phyloP scores from a whole-genome alignment of 2,888 invertebrate species.

The Sphaerophoria taeniata region DNA sequence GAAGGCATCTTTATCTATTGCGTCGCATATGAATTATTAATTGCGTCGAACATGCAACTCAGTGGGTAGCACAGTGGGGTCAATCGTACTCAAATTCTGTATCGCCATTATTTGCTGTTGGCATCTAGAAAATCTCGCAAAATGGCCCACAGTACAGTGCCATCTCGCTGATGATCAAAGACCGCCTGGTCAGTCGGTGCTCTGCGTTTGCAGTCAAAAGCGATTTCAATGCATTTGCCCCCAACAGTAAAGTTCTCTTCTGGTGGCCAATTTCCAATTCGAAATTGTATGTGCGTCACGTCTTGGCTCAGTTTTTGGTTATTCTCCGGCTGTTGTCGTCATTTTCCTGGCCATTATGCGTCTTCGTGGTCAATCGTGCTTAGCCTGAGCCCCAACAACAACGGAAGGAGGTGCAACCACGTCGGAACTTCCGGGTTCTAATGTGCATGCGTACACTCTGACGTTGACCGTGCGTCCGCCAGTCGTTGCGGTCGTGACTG shows the following conservation, averaged over 20 bases:
- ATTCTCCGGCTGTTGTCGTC: conserved; percentile 7
- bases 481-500: conserved; percentile 65
- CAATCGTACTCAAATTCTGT: too few species aligned
- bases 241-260: background rate
- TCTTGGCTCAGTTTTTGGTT: conserved; percentile 64
- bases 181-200: conserved; percentile 18
- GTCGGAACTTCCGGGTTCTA: conserved; percentile 71
- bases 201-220: background rate
- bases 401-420: conserved; percentile 72
- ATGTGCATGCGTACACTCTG: too few species aligned
- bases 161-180: conserved; percentile 44
- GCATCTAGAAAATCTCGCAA: background rate
- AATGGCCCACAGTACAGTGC: conserved; percentile 4
- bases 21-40: conserved; percentile 68
- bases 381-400: too few species aligned
- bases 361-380: too few species aligned
- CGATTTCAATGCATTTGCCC: conserved; percentile 20
- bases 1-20: conserved; percentile 66
- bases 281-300: conserved; percentile 60
- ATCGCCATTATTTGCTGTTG: background rate
- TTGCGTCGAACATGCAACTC: conserved; percentile 47
- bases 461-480: too few species aligned
- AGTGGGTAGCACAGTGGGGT: conserved; percentile 2
- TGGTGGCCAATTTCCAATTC: conserved; percentile 60
- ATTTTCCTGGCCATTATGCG: conserved; percentile 43